These are phyloP conservation scores for Tanytarsus gracilentus DNA, from an alignment of 2,888 invertebrate genomes.

Conservation along the genomic window DNA sequence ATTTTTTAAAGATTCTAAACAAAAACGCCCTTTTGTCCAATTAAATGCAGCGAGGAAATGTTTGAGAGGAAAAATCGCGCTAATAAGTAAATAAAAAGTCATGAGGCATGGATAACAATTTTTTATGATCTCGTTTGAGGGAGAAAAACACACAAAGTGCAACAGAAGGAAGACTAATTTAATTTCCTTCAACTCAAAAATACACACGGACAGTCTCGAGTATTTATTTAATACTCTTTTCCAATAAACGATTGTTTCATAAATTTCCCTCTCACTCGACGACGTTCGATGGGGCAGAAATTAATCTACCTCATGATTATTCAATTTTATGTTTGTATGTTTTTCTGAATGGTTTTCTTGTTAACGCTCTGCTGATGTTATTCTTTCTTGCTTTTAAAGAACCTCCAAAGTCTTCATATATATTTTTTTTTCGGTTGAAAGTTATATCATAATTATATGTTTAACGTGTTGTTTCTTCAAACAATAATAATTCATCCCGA, in stretches of 20 bases:
- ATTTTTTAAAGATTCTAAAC: no score
- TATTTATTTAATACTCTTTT: not conserved
- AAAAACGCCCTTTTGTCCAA: no score
- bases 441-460: conserved; percentile 29
- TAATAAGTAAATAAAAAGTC: not conserved
- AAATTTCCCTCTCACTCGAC: not conserved
- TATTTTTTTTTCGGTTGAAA: conserved; percentile 20
- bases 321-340: conserved; percentile 27
- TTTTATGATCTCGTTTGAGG: conserved; percentile 1
- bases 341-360: conserved; percentile 27
- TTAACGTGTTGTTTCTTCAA: conserved; percentile 28
- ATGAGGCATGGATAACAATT: not conserved
- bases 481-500: conserved; percentile 28
- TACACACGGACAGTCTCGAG: no score
- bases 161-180: conserved; percentile 25
- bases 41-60: no score
- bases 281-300: not conserved
- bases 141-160: not conserved
- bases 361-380: conserved; percentile 25
- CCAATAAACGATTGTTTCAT: conserved; percentile 8
- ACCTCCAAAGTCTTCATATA: not conserved
- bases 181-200: conserved; percentile 7
- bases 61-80: no score
- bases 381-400: not conserved
- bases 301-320: conserved; percentile 27